A percentile compares a stretch with the other conserved stretches of the same genome.
phyloP scores from a whole-genome alignment of 2,888 invertebrate species.

The Morpho helenor region DNA sequence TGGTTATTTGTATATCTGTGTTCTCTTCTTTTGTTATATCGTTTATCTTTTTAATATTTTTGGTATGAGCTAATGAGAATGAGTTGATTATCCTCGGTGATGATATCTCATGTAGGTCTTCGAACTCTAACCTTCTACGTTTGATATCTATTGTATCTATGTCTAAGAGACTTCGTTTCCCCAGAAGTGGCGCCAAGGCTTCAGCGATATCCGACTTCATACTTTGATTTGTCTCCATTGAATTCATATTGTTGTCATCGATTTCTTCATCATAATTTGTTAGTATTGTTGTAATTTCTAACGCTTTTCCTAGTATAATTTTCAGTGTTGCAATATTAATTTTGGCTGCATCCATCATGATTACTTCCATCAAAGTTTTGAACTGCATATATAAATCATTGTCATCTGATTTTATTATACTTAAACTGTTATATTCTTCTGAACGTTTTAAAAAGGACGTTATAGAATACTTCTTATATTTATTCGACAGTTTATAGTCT shows the following conservation, averaged over 20 bases:
- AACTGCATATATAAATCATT: conserved; percentile 44
- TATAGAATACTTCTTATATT: conserved; percentile 40
- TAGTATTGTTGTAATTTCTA: conserved; percentile 47
- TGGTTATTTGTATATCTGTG: conserved; percentile 3
- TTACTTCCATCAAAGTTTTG: conserved; percentile 42
- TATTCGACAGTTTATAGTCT: conserved; percentile 31
- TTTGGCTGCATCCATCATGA: conserved; percentile 41
- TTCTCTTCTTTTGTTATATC: conserved; percentile 13
- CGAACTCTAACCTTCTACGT: neutral
- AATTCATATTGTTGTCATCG: conserved; percentile 13
- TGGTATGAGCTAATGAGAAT: conserved; percentile 28
- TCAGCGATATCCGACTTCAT: conserved; percentile 37
- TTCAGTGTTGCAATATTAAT: conserved; percentile 38
- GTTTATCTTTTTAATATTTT: conserved; percentile 10
- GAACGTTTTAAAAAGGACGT: conserved; percentile 34
- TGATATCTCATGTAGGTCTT: conserved; percentile 6
- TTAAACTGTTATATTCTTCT: conserved; percentile 21
- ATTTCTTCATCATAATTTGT: conserved; percentile 35
- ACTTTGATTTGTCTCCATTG: conserved; percentile 19
- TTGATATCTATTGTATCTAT: neutral
- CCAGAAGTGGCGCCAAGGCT: conserved; percentile 28
- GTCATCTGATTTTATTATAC: conserved; percentile 16
- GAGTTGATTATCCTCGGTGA: conserved; percentile 28
- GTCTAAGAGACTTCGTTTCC: conserved; percentile 7
- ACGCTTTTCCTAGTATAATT: conserved; percentile 41